Evolutionary conservation across 2,113 vertebrate species (phyloP), one percentile per base, ranked within the genome.

Genomic region (Indicator indicator): DNA sequence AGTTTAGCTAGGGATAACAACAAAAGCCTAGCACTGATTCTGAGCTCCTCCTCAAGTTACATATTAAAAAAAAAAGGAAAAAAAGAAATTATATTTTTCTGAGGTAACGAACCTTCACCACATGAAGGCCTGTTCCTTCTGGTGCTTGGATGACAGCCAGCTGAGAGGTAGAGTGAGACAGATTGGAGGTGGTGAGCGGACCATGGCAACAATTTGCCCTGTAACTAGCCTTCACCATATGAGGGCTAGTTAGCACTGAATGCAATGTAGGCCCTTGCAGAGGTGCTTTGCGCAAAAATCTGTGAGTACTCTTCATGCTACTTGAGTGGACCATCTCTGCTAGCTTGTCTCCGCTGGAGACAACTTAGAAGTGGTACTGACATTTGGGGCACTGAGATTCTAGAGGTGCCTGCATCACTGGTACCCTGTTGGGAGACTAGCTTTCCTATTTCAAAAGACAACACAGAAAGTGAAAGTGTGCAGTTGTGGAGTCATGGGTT

Each of bases 141-240:
- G 95, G 42, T 98, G 98, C 5, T 98, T 97, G 64, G 98, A 98
- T 0, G 98, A 98, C 26, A 98, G 97, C 11, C 98, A 98, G 36
- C 98, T 98, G 93, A 98, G 98, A 60, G 98, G 88, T 71, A 97
- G 98, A 5, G 98, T 97, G 94, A 98, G 98, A 71, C 98, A 98
- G 1, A 99, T 95, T 1, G 97, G 97, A 19, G 98, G 99, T 5
- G 98, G 99, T 0, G 98, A 97, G 89, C 99, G 99, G 32, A 99
- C 98, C 97, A 99, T 98, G 30, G 99, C 99, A 21, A 99, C 98
- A 0, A 99, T 99, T 92, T 99, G 99, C 44, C 99, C 98, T 0
- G 98, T 98, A 93, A 99, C 93, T 2, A 54, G 52, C 52, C 52
- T 54, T 54, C 52, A 55, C 54, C 27, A 32, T 12, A 19, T 11